These are phyloP conservation scores for Dicyrtoma fusca DNA, from an alignment of 2,888 invertebrate species.

Conservation along the genomic window DNA sequence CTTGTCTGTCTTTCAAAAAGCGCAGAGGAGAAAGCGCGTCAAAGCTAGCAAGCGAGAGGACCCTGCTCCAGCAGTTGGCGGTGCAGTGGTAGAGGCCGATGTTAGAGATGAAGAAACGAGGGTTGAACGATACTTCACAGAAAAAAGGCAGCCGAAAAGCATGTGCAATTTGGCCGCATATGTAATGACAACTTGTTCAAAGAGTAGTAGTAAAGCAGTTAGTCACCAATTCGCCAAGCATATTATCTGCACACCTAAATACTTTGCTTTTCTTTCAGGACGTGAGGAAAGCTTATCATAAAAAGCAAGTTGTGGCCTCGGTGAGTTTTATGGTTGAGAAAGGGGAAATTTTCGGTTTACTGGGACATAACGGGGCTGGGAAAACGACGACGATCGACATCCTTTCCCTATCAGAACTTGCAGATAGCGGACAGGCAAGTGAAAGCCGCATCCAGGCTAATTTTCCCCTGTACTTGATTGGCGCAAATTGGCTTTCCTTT, in stretches of 20 bases:
- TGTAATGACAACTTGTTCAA: constrained; percentile 38
- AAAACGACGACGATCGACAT: constrained; percentile 87
- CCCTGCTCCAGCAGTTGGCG: too few relatives aligned
- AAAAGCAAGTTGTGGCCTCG: constrained; percentile 72
- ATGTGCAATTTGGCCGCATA: constrained; percentile 65
- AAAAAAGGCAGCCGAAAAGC: constrained; percentile 7
- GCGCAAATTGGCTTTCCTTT: too few relatives aligned
- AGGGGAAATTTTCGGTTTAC: constrained; percentile 82
- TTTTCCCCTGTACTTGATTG: too few relatives aligned
- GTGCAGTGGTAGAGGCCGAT: too few relatives aligned
- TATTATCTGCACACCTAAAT: too few relatives aligned
- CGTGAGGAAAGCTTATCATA: constrained; percentile 35
- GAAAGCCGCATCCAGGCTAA: constrained; percentile 35
- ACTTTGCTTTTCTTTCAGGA: constrained; percentile 28
- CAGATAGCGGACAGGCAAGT: constrained; percentile 72
- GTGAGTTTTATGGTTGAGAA: constrained; percentile 68
- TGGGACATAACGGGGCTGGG: constrained; percentile 83
- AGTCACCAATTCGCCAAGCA: too few relatives aligned
- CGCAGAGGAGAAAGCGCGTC: too few relatives aligned
- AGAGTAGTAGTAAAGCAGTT: too few relatives aligned
- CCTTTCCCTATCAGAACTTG: constrained; percentile 78
- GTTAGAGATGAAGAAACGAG: constrained; percentile 71
- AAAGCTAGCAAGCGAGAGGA: too few relatives aligned
- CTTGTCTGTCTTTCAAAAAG: too few relatives aligned
- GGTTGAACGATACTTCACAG: constrained; percentile 54